A percentile compares a stretch with the other conserved stretches of the same genome.
Evolutionary conservation across 2,113 vertebrate genomes (phyloP).

Genomic region (Sprattus sprattus): DNA sequence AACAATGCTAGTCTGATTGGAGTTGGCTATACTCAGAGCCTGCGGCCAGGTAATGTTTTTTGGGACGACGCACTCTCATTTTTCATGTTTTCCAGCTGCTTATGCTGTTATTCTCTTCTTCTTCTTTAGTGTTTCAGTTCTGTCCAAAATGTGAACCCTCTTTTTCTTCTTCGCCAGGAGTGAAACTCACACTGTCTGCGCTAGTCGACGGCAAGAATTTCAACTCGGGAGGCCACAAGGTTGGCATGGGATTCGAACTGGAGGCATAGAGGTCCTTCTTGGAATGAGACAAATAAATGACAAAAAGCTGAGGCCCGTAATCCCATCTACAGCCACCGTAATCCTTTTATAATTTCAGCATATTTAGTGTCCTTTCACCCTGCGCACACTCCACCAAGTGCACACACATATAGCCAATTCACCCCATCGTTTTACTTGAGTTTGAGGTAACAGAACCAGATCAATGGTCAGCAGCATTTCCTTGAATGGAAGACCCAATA

Average conservation of each 20-base stretch:
- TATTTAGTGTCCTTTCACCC: background rate
- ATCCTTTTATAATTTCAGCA: constrained; percentile 9
- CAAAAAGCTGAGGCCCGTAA: constrained; percentile 25
- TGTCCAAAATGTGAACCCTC: background rate
- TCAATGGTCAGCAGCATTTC: background rate
- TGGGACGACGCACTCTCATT: background rate
- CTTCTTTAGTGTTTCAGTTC: background rate
- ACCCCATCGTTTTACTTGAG: background rate
- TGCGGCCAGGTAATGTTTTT: constrained; percentile 81
- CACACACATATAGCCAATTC: background rate
- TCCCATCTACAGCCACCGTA: constrained; percentile 7
- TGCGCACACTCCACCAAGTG: background rate
- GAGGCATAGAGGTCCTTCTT: constrained; percentile 75
- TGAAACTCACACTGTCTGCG: constrained; percentile 90
- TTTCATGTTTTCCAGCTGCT: background rate
- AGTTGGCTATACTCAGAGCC: constrained; percentile 87
- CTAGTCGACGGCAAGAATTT: constrained; percentile 96
- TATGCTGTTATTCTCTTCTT: background rate
- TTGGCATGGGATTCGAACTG: constrained; percentile 93
- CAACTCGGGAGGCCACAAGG: constrained; percentile 90
- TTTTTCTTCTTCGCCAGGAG: constrained; percentile 69
- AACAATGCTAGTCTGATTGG: constrained; percentile 96
- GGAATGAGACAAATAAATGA: constrained; percentile 4
- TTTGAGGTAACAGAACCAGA: constrained; percentile 7
- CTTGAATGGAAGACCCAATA: background rate